Conservation (phyloP, 1,140 invertebrate genomes). For the Macrocentrus cingulum region DNA sequence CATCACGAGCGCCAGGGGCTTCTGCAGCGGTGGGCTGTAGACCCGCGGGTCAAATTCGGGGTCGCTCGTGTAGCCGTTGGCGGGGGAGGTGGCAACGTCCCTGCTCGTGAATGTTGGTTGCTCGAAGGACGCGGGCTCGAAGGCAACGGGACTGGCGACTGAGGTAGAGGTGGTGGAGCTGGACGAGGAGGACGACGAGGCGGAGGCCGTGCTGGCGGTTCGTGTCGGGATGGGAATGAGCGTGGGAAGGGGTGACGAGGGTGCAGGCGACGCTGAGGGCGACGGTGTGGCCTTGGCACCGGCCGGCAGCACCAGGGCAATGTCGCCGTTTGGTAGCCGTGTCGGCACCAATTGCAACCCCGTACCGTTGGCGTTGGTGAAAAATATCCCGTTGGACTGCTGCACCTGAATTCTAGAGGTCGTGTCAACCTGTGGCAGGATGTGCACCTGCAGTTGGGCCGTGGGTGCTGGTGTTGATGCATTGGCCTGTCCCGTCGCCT, state of each 20-base stretch:
- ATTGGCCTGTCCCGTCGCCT: slow-evolving; percentile 35
- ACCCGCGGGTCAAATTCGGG: slow-evolving; percentile 53
- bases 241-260: slow-evolving; percentile 64
- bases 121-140: slow-evolving; percentile 50
- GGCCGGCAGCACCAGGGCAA: slow-evolving; percentile 64
- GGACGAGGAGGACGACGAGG: slow-evolving; percentile 63
- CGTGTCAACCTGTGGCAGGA: slow-evolving; percentile 51
- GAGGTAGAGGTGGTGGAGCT: slow-evolving; percentile 54
- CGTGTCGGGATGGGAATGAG: slow-evolving; percentile 72
- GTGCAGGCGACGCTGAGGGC: slow-evolving; percentile 53
- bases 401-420: slow-evolving; percentile 53
- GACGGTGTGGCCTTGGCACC: slow-evolving; percentile 53
- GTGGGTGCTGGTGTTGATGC: slow-evolving; percentile 47
- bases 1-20: slow-evolving; percentile 72
- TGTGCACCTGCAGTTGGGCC: slow-evolving; percentile 54
- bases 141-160: slow-evolving; percentile 51
- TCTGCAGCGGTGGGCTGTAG: slow-evolving; percentile 61
- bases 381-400: slow-evolving; percentile 57
- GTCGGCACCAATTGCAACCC: slow-evolving; percentile 65
- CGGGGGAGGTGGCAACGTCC: slow-evolving; percentile 52
- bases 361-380: slow-evolving; percentile 55
- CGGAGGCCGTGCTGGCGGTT: slow-evolving; percentile 69
- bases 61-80: slow-evolving; percentile 52
- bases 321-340: slow-evolving; percentile 64
- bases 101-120: slow-evolving; percentile 52